Evolutionary conservation across 2,797 vertebrate species (phyloP).

Genomic region (Anas bahamensis): DNA sequence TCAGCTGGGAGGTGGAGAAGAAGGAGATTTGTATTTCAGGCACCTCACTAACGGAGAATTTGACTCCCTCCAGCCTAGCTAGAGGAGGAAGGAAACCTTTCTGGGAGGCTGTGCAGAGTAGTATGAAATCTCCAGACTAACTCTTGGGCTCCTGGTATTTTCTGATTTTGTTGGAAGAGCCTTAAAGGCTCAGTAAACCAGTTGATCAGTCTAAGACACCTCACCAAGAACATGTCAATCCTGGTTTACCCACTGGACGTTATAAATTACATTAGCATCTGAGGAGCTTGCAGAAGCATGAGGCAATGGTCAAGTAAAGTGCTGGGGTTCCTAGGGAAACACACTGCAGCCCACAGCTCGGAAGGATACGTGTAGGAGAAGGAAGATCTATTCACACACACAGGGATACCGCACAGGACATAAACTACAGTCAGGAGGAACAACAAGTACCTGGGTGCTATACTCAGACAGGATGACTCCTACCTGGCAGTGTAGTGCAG

Average conservation of each 20-base stretch:
- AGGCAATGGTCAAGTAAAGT: background rate
- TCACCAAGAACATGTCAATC: background rate
- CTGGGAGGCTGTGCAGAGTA: accelerated
- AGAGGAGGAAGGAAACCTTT: background rate
- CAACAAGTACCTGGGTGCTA: background rate
- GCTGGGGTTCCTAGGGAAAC: background rate
- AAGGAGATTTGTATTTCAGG: background rate
- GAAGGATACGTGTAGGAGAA: accelerated
- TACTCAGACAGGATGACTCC: background rate
- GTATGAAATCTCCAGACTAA: background rate
- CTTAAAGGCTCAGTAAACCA: background rate
- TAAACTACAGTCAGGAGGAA: background rate
- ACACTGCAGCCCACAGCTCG: background rate
- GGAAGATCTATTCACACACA: background rate
- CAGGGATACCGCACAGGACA: background rate
- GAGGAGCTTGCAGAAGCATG: background rate
- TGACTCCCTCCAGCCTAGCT: background rate
- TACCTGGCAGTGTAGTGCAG: background rate
- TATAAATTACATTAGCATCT: background rate
- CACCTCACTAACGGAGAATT: background rate
- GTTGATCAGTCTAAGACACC: background rate
- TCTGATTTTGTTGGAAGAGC: background rate
- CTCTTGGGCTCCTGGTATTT: background rate
- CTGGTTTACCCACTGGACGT: background rate
- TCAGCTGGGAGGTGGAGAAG: background rate